Evolutionary conservation across 2,113 vertebrate genomes (phyloP), one percentile per base, ranked within the genome.

Genomic region (Archilochus colubris): DNA sequence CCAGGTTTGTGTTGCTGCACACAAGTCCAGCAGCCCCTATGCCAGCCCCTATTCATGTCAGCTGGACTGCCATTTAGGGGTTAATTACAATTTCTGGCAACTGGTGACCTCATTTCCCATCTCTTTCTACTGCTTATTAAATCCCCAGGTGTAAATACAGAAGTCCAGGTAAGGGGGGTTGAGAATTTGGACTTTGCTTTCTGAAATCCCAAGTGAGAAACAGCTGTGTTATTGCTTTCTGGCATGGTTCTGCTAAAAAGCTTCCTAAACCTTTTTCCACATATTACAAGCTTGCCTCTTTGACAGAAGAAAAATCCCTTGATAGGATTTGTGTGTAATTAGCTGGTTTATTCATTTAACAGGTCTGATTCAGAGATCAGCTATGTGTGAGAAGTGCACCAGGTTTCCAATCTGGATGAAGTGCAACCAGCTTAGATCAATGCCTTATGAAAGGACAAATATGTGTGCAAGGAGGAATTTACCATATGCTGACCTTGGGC

Each of bases 301-400:
- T 1, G 79, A 90, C 51, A 15, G 62, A 68, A 17, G 63, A 94
- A 92, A 96, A 95, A 95, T 89, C 89, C 85, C 94, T 78, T 93
- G 91, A 86, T 88, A 94, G 94, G 94, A 95, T 96, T 97, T 94
- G 63, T 44, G 89, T 72, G 85, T 80, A 96, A 97, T 97, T 95
- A 97, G 87, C 89, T 91, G 76, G 82, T 96, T 95, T 81, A 95
- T 89, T 95, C 91, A 70, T 97, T 96, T 90, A 94, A 83, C 89
- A 74, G 93, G 79, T 83, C 93, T 90, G 82, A 95, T 95, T 95
- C 93, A 95, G 91, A 93, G 89, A 91, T 94, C 95, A 95, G 85
- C 76, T 95, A 40, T 53, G 72, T 96, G 95, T 93, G 85, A 96
- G 95, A 96, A 95, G 55, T 54, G 48, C 79, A 87, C 57, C 51